Conservation (phyloP, 2,888 invertebrate genomes). For the Rhyacophila evoluta region DNA sequence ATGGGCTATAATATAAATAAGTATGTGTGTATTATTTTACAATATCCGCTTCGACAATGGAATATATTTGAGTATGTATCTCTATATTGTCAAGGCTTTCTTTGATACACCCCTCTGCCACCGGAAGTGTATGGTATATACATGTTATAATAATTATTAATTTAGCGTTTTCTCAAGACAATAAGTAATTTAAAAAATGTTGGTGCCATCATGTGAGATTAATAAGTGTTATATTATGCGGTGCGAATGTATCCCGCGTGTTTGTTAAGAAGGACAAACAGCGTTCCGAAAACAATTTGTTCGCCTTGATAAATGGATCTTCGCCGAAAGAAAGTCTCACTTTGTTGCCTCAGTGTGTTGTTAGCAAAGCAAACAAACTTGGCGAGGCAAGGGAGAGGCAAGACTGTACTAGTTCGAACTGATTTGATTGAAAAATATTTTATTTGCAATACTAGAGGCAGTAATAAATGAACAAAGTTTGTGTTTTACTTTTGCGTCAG, state of each 20-base stretch:
- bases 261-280: not conserved
- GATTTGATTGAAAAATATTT: conserved; percentile 38
- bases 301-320: not conserved
- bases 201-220: too few relatives aligned
- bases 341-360: conserved; percentile 6
- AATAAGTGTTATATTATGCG: not conserved
- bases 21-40: too few relatives aligned
- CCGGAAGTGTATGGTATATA: too few relatives aligned
- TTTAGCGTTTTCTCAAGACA: too few relatives aligned
- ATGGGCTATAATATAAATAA: too few relatives aligned
- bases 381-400: not conserved
- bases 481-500: conserved; percentile 18
- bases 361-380: conserved; percentile 25
- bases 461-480: conserved; percentile 26
- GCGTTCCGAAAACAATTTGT: not conserved
- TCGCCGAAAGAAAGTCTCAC: conserved; percentile 1
- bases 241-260: not conserved
- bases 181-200: too few relatives aligned
- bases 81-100: too few relatives aligned
- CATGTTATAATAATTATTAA: too few relatives aligned
- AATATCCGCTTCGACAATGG: too few relatives aligned
- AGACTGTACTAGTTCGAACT: conserved; percentile 10
- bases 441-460: conserved; percentile 25
- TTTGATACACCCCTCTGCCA: too few relatives aligned
- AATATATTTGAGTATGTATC: too few relatives aligned